Evolutionary conservation across 2,113 vertebrate species (phyloP), one percentile per base, ranked within the genome.

Genomic region (Lycaon pictus): DNA sequence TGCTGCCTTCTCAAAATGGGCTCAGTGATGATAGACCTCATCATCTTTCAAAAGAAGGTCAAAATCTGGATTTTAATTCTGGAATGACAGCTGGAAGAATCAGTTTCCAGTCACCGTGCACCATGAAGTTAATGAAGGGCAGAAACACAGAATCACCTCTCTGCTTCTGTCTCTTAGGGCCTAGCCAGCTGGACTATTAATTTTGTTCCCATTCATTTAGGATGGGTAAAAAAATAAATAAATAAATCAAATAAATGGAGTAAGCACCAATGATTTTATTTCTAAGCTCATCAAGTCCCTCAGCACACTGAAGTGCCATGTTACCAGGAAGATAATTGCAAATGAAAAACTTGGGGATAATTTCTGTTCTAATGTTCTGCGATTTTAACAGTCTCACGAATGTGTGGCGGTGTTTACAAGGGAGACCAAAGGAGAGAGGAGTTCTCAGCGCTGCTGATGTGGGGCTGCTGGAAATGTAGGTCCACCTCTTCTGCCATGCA

Each of bases 401-500:
- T 13, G 55, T 0, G 0, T 3, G 2, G 32, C 11, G 15, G 51
- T 11, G 29, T 29, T n/a, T 5, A 22, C 11, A 29, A 48, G 60
- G 22, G 35, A 77, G 84, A 58, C 6, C 1, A 0, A 4, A 25
- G 53, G 62, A 90, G 17, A 20, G 3, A 11, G 19, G 3, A 11
- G 19, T 13, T 60, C 35, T 60, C 58, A n/a, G 3, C 25, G 17
- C 37, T 43, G 71, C 53, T 48, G 43, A 55, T 2, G 1, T 11
- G 56, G 55, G 11, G n/a, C 13, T 15, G 58, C 74, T 29, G 5
- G 55, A 67, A 76, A 37, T 0, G 25, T 0, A 17, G 74, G 15
- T 27, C 90, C 2, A 2, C 51, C 8, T 29, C 3, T 48, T 9
- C 23, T 1, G 3, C 55, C 53, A 19, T 0, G 5, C 32, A 16